Evolutionary conservation across 2,113 vertebrate genomes (phyloP), one percentile per base, ranked within the genome.

Genomic region (Butorides virescens): DNA sequence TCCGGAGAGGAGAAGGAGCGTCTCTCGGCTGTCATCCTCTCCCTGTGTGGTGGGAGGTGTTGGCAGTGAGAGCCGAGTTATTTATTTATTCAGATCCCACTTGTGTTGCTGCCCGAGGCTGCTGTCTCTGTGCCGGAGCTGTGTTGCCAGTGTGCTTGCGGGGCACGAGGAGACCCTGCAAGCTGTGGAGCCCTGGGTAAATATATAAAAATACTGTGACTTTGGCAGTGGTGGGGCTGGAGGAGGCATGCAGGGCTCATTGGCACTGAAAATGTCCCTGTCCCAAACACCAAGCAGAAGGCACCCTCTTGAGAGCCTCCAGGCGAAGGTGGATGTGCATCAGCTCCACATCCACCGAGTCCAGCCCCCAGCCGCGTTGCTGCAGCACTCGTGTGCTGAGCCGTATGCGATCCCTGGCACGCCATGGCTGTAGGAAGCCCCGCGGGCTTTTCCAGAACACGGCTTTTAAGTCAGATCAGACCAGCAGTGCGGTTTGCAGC

Each of bases 41-140:
- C 71, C 34, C 2, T 79, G 62, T 85, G 36, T 88, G 80, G 74
- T 96, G 58, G 90, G 85, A 94, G 93, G 77, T 92, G 84, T 90
- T 90, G 93, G 87, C 91, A 91, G 92, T 47, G 46, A 93, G 62
- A 93, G 73, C 29, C 0, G 2, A 90, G 66, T 91, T 95, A 88
- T 50, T 97, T 94, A 93, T 95, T 95, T 97, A 86, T 92, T 89
- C 88, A 84, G 61, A 81, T 95, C 65, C 80, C 53, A 55, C 65
- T 90, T 87, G 88, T 75, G 65, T 44, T 81, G 32, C 87, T 93
- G 93, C 89, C 86, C 47, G 73, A 92, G 80, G 86, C 94, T 93
- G 83, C 68, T 74, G 63, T 72, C 63, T 90, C 49, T 75, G 49
- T 65, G 90, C 56, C 10, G 44, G 65, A 91, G 37, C 68, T 13